Evolutionary conservation across 2,888 invertebrate genomes (phyloP).

Genomic region (Lepetodrilus schrolli): DNA sequence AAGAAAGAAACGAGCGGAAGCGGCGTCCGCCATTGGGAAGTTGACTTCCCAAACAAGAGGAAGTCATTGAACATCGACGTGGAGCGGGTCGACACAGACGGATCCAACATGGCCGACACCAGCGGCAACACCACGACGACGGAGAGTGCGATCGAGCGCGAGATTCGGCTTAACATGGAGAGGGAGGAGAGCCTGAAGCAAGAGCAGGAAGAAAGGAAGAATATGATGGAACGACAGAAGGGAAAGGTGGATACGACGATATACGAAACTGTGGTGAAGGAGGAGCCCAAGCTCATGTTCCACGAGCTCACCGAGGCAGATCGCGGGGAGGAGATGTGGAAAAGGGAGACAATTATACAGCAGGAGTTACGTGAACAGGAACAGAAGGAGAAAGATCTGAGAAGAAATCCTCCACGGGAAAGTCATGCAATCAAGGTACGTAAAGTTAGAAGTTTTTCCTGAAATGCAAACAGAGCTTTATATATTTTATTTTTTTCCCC

Average conservation of each 20-base stretch:
- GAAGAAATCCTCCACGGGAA: background rate
- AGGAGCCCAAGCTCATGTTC: slow-evolving; percentile 53
- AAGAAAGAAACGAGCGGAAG: slow-evolving; percentile 27
- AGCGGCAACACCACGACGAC: slow-evolving; percentile 40
- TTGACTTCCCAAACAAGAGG: slow-evolving; percentile 51
- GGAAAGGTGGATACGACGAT: slow-evolving; percentile 23
- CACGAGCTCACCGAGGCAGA: slow-evolving; percentile 71
- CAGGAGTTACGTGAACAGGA: slow-evolving; percentile 54
- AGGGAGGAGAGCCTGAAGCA: slow-evolving; percentile 63
- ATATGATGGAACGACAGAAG: slow-evolving; percentile 46
- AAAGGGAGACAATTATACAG: slow-evolving; percentile 52
- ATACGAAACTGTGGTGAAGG: slow-evolving; percentile 23
- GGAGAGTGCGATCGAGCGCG: slow-evolving; percentile 71
- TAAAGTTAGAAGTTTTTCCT: background rate
- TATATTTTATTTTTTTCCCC: too few species aligned
- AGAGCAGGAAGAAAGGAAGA: slow-evolving; percentile 60
- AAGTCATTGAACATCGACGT: slow-evolving; percentile 31
- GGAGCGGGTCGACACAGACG: slow-evolving; percentile 36
- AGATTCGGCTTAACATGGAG: slow-evolving; percentile 69
- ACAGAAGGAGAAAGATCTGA: slow-evolving; percentile 50
- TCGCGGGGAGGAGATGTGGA: slow-evolving; percentile 60
- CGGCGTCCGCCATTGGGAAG: slow-evolving; percentile 60
- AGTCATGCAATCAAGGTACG: background rate
- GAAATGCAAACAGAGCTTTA: too few species aligned
- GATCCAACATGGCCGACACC: slow-evolving; percentile 42